These are phyloP conservation scores for Alethe castanea DNA, from an alignment of 2,113 vertebrate genomes.

Conservation along the genomic window DNA sequence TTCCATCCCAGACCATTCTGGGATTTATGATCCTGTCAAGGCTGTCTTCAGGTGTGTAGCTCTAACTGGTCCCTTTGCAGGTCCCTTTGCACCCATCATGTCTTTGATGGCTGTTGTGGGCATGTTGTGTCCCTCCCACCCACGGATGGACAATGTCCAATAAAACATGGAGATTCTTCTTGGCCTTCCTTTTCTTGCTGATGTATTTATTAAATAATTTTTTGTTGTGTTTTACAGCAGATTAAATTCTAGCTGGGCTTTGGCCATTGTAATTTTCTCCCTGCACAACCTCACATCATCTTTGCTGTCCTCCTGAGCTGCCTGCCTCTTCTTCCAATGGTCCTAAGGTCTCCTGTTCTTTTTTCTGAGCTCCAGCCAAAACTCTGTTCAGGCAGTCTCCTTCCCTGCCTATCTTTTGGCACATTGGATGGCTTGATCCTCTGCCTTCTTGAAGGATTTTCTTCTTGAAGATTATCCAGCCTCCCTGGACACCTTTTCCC, in stretches of 20 bases:
- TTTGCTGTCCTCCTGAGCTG: not conserved
- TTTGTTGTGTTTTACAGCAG: not conserved
- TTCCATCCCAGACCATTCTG: not conserved
- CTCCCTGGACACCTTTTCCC: not conserved
- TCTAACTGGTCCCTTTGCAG: not conserved
- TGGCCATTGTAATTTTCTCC: not conserved
- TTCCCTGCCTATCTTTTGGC: not conserved
- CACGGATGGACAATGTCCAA: not conserved
- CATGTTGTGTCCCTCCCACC: not conserved
- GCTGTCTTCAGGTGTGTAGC: not conserved
- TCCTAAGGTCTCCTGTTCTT: not conserved
- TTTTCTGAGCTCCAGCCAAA: not conserved
- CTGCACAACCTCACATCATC: not conserved
- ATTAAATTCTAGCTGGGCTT: not conserved
- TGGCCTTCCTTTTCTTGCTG: not conserved
- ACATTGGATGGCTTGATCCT: not conserved
- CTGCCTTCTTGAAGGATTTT: not conserved
- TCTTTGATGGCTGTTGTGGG: not conserved
- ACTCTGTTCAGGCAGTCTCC: not conserved
- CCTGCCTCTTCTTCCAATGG: not conserved
- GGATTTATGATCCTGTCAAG: not conserved
- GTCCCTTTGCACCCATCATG: rapidly evolving
- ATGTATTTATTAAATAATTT: not conserved
- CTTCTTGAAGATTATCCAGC: not conserved
- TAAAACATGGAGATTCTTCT: not conserved